These are phyloP conservation scores for Bimastos eiseni DNA, from an alignment of 2,888 invertebrate genomes.

Conservation along the genomic window DNA sequence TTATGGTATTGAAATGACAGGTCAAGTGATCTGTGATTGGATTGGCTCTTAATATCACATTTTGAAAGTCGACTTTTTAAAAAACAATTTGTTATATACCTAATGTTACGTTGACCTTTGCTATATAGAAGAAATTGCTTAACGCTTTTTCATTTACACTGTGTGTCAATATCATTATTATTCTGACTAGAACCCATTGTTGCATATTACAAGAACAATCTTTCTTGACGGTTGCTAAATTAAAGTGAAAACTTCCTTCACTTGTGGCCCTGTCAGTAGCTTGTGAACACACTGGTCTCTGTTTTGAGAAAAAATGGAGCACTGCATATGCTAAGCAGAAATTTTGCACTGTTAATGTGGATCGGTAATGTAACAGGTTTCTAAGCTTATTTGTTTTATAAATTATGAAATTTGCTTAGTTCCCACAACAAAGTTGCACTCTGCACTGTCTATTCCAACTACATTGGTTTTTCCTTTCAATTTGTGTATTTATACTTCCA, in stretches of 20 bases:
- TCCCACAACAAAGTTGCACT: background rate
- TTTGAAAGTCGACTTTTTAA: background rate
- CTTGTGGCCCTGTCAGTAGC: background rate
- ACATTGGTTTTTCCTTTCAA: too few relatives aligned
- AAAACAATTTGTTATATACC: background rate
- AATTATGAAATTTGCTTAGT: background rate
- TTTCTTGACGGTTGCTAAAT: background rate
- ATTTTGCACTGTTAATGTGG: background rate
- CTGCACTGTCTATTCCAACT: background rate
- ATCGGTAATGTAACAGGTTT: background rate
- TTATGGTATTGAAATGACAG: background rate
- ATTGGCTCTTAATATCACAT: background rate
- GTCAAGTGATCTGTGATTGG: constrained; percentile 3
- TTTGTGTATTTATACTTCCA: too few relatives aligned
- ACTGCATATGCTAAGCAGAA: background rate
- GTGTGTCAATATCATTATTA: background rate
- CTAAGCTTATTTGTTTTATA: background rate
- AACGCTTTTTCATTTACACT: background rate
- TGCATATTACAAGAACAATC: background rate
- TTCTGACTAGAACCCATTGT: background rate
- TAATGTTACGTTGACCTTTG: background rate
- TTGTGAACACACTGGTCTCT: background rate
- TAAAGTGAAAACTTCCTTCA: background rate
- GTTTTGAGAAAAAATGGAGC: background rate
- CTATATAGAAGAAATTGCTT: background rate